Conservation (phyloP, 2,113 vertebrate species). For the Ceuthmochares aereus region DNA sequence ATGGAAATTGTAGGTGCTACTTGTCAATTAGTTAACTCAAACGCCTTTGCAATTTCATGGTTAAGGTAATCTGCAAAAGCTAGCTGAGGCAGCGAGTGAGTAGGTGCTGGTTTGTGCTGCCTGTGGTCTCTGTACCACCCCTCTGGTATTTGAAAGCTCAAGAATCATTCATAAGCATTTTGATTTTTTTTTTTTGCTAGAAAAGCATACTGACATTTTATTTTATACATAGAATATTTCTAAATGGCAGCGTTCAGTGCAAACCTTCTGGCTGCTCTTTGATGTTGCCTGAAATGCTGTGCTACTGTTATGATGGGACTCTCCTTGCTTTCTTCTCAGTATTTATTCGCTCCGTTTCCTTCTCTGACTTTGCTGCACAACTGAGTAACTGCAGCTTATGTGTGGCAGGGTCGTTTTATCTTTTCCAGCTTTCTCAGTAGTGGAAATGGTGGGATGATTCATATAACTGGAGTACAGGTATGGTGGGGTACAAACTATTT, state of each 20-base stretch:
- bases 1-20: not conserved
- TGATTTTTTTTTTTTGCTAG: not conserved
- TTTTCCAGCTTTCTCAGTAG: accelerated
- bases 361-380: not conserved
- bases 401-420: accelerated
- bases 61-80: not conserved
- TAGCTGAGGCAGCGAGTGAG: not conserved
- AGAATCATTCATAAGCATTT: not conserved
- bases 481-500: no score
- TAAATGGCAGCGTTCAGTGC: not conserved
- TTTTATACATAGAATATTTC: not conserved
- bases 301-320: not conserved
- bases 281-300: not conserved
- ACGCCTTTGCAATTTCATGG: not conserved
- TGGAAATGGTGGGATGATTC: no score
- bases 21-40: not conserved
- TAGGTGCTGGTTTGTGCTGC: not conserved
- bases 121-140: not conserved
- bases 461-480: no score
- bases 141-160: not conserved
- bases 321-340: no score
- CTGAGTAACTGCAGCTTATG: accelerated
- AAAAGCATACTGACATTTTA: not conserved
- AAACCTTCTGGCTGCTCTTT: accelerated
- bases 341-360: not conserved